Percentiles rank a stretch among this genome's conserved stretches.
Conservation (phyloP, 2,888 invertebrate genomes). For the Drosophila paucipuncta region DNA sequence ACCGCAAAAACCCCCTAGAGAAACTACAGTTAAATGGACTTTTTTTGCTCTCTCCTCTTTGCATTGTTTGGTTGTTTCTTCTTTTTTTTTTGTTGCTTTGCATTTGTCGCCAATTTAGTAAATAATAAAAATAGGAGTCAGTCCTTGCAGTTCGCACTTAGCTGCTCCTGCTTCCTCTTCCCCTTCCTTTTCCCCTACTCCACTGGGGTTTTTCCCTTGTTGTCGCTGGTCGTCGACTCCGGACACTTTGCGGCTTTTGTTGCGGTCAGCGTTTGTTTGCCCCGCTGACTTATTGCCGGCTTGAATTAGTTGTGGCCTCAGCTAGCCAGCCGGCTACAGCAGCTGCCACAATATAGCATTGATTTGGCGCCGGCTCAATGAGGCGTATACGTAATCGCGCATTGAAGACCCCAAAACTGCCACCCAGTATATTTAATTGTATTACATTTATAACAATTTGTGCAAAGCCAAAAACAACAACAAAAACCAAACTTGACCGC, state of each 20-base stretch:
- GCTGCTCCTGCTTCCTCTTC: constrained; percentile 12
- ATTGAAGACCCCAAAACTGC: constrained; percentile 10
- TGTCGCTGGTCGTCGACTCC: constrained; percentile 48
- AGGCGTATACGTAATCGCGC: constrained; percentile 76
- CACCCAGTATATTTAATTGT: constrained; percentile 72
- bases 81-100: constrained; percentile 56
- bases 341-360: constrained; percentile 38
- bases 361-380: constrained; percentile 57
- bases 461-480: constrained; percentile 24
- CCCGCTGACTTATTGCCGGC: constrained; percentile 73
- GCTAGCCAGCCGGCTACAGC: constrained; percentile 13
- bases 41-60: constrained; percentile 33
- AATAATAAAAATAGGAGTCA: constrained; percentile 74
- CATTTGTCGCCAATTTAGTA: constrained; percentile 82
- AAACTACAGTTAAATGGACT: constrained; percentile 74
- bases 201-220: constrained; percentile 31
- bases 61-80: constrained; percentile 52
- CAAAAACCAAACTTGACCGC: constrained; percentile 4
- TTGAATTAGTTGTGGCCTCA: constrained; percentile 72
- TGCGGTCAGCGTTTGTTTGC: constrained; percentile 75
- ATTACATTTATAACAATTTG: constrained; percentile 80
- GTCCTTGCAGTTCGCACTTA: constrained; percentile 76
- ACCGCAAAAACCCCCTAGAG: constrained; percentile 49
- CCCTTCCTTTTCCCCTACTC: neutral
- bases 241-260: constrained; percentile 72